Evolutionary conservation across 92 coral and sea anemone species (phyloP).

Genomic region (Actinostola sp.): DNA sequence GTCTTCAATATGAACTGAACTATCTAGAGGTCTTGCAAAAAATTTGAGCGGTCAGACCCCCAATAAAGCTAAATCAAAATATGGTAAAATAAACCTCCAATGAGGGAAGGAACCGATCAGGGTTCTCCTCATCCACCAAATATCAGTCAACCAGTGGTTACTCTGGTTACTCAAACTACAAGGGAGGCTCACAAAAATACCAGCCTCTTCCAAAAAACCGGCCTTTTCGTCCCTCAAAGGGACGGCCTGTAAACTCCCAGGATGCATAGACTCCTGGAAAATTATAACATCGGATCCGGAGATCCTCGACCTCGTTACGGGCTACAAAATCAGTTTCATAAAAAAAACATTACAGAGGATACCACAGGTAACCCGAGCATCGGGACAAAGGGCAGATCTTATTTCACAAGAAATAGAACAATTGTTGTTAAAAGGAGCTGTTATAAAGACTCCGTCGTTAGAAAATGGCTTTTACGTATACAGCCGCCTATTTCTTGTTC

Average conservation of each 20-base stretch:
- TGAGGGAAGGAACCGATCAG: constrained; percentile 20
- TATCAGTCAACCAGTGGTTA: neutral
- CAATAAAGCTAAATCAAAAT: neutral
- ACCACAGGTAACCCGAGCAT: constrained; percentile 25
- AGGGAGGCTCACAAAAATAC: neutral
- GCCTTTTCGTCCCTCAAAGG: constrained; percentile 50
- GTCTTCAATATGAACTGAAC: constrained; percentile 34
- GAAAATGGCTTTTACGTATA: constrained; percentile 33
- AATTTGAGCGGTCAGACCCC: constrained; percentile 37
- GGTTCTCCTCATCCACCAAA: constrained; percentile 1
- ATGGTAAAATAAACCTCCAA: neutral
- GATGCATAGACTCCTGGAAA: constrained; percentile 39
- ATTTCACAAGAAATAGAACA: constrained; percentile 38
- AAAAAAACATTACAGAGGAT: constrained; percentile 15
- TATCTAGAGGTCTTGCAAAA: constrained; percentile 43
- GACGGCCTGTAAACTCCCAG: constrained; percentile 51
- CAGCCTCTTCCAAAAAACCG: constrained; percentile 25
- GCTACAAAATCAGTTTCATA: constrained; percentile 32
- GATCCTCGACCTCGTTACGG: constrained; percentile 39
- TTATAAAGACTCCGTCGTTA: constrained; percentile 19
- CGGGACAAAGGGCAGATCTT: constrained; percentile 11
- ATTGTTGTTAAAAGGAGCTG: constrained; percentile 30
- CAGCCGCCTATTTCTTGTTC: constrained; percentile 55
- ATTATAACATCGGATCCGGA: constrained; percentile 44
- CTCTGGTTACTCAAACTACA: neutral